These are phyloP conservation scores for Spheniscus mendiculus DNA, from an alignment of 2,113 vertebrate genomes.

Conservation along the genomic window DNA sequence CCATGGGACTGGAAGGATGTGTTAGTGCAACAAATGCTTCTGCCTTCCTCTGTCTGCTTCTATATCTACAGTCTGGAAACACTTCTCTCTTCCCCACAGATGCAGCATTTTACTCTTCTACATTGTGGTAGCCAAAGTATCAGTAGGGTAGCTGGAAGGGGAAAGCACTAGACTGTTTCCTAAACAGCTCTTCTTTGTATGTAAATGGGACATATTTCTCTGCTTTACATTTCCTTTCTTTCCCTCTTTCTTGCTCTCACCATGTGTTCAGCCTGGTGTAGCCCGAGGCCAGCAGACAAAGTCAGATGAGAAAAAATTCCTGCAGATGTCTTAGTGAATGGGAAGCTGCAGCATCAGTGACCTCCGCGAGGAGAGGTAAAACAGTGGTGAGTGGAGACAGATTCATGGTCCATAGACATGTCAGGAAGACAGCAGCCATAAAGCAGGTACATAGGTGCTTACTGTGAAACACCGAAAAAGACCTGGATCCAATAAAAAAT, in stretches of 20 bases:
- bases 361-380: neutral
- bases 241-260: neutral
- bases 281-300: neutral
- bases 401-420: neutral
- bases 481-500: neutral
- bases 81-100: neutral
- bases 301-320: neutral
- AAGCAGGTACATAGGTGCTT: neutral
- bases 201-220: conserved; percentile 50
- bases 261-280: conserved; percentile 25
- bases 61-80: neutral
- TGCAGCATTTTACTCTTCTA: neutral
- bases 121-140: neutral
- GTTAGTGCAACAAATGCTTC: neutral
- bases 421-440: neutral
- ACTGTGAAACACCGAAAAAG: neutral
- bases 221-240: conserved; percentile 51
- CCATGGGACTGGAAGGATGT: neutral
- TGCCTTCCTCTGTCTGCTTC: neutral
- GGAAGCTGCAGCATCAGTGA: neutral
- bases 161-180: conserved; percentile 18
- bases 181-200: conserved; percentile 45
- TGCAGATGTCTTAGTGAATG: conserved; percentile 1
- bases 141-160: conserved; percentile 27
- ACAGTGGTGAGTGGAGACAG: neutral